Evolutionary conservation across 1,140 invertebrate species (phyloP).

Genomic region (Manduca sexta): DNA sequence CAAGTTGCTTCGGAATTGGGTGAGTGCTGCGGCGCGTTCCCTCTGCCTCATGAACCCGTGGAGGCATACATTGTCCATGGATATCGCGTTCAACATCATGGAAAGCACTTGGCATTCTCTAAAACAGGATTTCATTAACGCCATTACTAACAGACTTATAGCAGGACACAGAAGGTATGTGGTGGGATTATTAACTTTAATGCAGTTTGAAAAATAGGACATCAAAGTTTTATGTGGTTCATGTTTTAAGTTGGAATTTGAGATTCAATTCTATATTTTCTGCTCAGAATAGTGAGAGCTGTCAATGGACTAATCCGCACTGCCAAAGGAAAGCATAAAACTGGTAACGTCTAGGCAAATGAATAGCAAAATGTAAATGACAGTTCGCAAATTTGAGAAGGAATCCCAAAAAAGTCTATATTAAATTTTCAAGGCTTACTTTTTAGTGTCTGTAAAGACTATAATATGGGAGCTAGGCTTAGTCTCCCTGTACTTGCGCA

Average conservation of each 20-base stretch:
- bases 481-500: slow-evolving; percentile 84
- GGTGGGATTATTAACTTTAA: too few species aligned
- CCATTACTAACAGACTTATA: too few species aligned
- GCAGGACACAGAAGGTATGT: too few species aligned
- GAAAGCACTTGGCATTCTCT: slow-evolving; percentile 89
- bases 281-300: too few species aligned
- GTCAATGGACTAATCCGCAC: too few species aligned
- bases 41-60: slow-evolving; percentile 90
- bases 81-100: slow-evolving; percentile 89
- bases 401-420: not conserved
- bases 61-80: slow-evolving; percentile 89
- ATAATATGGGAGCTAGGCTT: slow-evolving; percentile 88
- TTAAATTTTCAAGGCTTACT: too few species aligned
- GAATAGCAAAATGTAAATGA: not conserved
- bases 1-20: slow-evolving; percentile 90
- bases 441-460: slow-evolving; percentile 96
- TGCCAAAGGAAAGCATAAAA: too few species aligned
- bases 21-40: slow-evolving; percentile 84
- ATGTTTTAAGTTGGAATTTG: too few species aligned
- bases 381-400: not conserved
- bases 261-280: too few species aligned
- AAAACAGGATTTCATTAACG: slow-evolving; percentile 14
- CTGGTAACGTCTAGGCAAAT: too few species aligned
- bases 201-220: too few species aligned
- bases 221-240: too few species aligned